Evolutionary conservation across 2,888 invertebrate species (phyloP), one percentile per base, ranked within the genome.

Genomic region (Atrina japonica): DNA sequence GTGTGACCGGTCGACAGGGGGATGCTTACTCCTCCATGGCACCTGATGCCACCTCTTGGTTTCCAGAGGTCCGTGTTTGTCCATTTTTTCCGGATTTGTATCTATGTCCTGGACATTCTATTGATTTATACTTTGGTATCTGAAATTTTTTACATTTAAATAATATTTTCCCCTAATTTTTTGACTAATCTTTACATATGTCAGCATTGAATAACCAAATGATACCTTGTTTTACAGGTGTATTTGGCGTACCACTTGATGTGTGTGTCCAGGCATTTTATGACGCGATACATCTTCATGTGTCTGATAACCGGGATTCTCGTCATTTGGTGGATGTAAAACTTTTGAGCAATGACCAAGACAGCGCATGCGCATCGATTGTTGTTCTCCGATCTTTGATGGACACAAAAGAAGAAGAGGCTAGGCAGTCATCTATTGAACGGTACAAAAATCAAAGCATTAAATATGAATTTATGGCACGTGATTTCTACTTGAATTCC

Each of bases 201-300:
- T n/a, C n/a, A n/a, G n/a, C n/a, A n/a, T n/a, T n/a, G n/a, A n/a
- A n/a, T n/a, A n/a, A n/a, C n/a, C n/a, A n/a, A n/a, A n/a, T n/a
- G n/a, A n/a, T n/a, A n/a, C n/a, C 16, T 0, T 53, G 21, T 35
- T 18, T 70, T 64, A 2, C 18, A 81, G 81, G 81, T 55, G 40
- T 70, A 9, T 74, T 65, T 50, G 81, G 79, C 9, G 78, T 75
- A 35, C 81, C 81, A 0, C 67, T 81, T 47, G 81, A 81, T 56
- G 72, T 70, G 9, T 78, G 79, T 69, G 67, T 81, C 2, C 77
- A 77, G 47, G 77, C 81, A 1, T 78, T 81, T 53, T 77, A 71
- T 52, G 81, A 81, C 63, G 77, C 79, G 1, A 11, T 81, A 1
- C 53, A 78, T 7, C 40, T 81, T 55, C 63, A 58, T 53, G 73